Evolutionary conservation across 2,113 vertebrate genomes (phyloP).

Genomic region (Notiomystis cincta): DNA sequence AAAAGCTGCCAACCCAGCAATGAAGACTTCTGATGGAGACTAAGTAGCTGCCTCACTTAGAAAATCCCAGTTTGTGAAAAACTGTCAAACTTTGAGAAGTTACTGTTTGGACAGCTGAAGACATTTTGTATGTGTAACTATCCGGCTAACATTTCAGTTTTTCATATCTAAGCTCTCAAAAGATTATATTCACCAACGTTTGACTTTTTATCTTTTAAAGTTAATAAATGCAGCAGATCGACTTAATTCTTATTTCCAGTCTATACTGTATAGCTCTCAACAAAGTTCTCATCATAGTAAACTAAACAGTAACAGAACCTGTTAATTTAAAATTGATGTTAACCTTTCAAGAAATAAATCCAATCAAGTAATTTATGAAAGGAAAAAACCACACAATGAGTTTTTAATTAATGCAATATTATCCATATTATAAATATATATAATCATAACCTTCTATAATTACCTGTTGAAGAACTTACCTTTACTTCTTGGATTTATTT

Average conservation of each 20-base stretch:
- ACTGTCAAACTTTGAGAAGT: not conserved
- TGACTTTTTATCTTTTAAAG: not conserved
- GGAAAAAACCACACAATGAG: not conserved
- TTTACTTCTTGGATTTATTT: not conserved
- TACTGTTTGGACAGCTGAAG: not conserved
- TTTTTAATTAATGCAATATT: not conserved
- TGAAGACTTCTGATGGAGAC: not conserved
- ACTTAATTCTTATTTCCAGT: not conserved
- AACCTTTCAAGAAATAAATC: not conserved
- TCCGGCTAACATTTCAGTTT: not conserved
- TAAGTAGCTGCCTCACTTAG: not conserved
- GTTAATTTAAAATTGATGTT: not conserved
- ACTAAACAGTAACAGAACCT: not conserved
- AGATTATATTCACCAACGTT: not conserved
- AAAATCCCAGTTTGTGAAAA: not conserved
- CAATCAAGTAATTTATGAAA: not conserved
- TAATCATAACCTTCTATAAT: not conserved
- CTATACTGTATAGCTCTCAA: not conserved
- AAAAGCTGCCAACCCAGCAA: not conserved
- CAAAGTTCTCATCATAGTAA: not conserved
- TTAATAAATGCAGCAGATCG: not conserved
- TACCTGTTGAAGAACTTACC: not conserved
- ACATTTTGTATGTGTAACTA: not conserved
- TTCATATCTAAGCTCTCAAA: not conserved
- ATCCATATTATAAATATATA: not conserved